Conservation (phyloP, 2,888 invertebrate species). For the Helleia helle region DNA sequence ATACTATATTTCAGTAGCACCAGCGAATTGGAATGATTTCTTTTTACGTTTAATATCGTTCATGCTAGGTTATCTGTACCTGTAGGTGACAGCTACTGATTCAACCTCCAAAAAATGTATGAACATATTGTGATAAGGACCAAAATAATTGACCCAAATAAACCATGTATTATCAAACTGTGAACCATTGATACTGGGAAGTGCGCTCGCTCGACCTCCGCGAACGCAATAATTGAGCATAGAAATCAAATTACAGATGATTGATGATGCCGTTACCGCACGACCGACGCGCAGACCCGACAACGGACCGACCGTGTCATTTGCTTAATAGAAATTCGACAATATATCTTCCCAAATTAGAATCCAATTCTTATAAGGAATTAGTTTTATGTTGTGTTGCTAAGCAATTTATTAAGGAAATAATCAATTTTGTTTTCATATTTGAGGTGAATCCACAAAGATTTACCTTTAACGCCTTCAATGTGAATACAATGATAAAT, state of each 20-base stretch:
- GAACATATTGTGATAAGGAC: too few relatives aligned
- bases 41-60: too few relatives aligned
- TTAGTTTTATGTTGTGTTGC: neutral
- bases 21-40: too few relatives aligned
- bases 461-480: too few relatives aligned
- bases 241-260: constrained; percentile 74
- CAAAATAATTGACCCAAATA: constrained; percentile 19
- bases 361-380: neutral
- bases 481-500: too few relatives aligned
- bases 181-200: constrained; percentile 39
- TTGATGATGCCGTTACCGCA: constrained; percentile 72
- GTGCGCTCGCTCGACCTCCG: constrained; percentile 56
- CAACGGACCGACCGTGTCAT: constrained; percentile 58
- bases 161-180: constrained; percentile 29
- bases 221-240: constrained; percentile 73
- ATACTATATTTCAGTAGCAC: too few relatives aligned
- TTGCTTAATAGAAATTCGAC: constrained; percentile 61
- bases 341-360: constrained; percentile 29
- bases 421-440: too few relatives aligned
- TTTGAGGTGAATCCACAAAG: too few relatives aligned
- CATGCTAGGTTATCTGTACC: too few relatives aligned
- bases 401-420: neutral
- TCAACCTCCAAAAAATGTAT: too few relatives aligned
- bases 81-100: too few relatives aligned
- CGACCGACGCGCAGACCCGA: constrained; percentile 57